phyloP scores from a whole-genome alignment of 2,113 vertebrate species.

The Pluvialis apricaria region DNA sequence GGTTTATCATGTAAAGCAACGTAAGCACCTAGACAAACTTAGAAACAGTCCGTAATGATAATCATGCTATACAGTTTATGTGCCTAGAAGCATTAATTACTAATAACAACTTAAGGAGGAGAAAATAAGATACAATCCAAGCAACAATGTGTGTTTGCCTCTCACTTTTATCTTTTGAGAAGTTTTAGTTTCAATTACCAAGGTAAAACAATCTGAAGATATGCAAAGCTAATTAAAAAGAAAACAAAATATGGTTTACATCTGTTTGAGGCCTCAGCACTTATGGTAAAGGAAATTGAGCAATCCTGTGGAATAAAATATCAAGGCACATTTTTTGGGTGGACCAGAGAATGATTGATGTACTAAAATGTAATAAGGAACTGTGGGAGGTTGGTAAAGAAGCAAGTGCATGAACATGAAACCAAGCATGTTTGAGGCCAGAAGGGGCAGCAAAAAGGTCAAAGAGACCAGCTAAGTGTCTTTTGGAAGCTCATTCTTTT shows the following conservation, averaged over 20 bases:
- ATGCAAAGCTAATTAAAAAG: not conserved
- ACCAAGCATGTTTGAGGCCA: not conserved
- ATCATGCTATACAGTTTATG: not conserved
- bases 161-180: not conserved
- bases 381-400: not conserved
- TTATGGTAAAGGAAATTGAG: not conserved
- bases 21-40: not conserved
- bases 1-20: not conserved
- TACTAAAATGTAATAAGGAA: not conserved
- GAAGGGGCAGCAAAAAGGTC: not conserved
- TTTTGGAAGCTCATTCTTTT: not conserved
- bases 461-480: not conserved
- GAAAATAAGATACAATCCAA: not conserved
- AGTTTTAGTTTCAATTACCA: not conserved
- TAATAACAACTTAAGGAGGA: not conserved
- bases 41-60: not conserved
- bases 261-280: not conserved
- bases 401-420: not conserved
- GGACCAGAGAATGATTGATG: not conserved
- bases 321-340: not conserved
- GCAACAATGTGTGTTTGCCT: not conserved
- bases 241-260: not conserved
- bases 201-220: not conserved
- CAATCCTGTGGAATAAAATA: not conserved
- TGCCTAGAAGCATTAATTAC: not conserved